These are phyloP conservation scores for Bursaphelenchus mucronatus DNA, from an alignment of 1,140 invertebrate genomes.

Conservation along the genomic window DNA sequence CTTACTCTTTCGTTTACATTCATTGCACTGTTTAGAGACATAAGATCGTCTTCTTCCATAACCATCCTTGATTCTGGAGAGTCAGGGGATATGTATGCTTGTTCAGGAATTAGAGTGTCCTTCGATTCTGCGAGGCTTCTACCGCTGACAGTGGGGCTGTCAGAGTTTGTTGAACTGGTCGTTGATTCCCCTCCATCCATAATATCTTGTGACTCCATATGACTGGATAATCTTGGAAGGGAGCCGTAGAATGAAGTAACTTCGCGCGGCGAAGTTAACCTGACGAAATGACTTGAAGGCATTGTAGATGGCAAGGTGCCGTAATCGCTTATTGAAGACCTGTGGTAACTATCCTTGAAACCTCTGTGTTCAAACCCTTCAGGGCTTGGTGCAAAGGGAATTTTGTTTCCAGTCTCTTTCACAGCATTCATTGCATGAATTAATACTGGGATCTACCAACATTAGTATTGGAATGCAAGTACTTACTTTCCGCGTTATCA, in stretches of 20 bases:
- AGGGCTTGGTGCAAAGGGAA: neutral
- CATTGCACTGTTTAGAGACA: conserved; percentile 33
- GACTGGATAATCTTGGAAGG: neutral
- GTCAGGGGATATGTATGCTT: conserved; percentile 6
- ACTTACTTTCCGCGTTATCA: too few species aligned
- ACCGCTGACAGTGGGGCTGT: neutral
- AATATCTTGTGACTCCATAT: conserved; percentile 7
- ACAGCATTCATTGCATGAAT: too few species aligned
- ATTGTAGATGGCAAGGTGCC: neutral
- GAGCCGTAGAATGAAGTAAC: too few species aligned
- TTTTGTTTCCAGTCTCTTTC: too few species aligned
- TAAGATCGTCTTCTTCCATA: conserved; percentile 42
- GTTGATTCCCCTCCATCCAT: conserved; percentile 39
- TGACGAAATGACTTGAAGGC: neutral
- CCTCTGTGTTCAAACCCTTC: neutral
- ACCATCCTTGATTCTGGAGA: conserved; percentile 14
- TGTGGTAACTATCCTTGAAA: neutral
- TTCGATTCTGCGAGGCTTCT: conserved; percentile 2
- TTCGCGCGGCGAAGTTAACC: neutral
- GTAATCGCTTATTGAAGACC: neutral
- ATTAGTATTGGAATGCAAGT: too few species aligned
- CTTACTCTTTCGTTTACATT: conserved; percentile 3
- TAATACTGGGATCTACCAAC: too few species aligned
- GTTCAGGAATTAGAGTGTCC: conserved; percentile 4
- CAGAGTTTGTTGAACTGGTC: conserved; percentile 21